These are phyloP conservation scores for Pongo abelii DNA, from an alignment of 2,113 vertebrate genomes.

Conservation along the genomic window DNA sequence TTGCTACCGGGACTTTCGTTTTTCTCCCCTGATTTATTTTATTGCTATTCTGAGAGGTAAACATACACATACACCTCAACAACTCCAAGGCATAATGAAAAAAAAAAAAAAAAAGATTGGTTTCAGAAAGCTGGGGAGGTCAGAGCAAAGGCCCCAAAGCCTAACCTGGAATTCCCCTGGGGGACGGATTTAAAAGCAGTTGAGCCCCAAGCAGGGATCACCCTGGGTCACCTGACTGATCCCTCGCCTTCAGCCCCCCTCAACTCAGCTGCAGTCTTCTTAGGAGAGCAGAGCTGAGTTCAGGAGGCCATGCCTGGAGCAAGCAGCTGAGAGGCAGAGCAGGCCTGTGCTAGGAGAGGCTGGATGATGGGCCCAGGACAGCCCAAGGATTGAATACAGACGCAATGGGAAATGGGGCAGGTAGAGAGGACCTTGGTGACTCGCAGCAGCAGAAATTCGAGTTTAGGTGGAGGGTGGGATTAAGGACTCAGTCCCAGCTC, in stretches of 20 bases:
- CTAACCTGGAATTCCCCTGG: neutral
- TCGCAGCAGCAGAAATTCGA: neutral
- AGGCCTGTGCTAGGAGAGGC: neutral
- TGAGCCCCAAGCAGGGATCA: neutral
- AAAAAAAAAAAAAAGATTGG: conserved; percentile 66
- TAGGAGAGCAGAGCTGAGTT: neutral
- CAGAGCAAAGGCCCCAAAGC: neutral
- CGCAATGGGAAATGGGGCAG: neutral
- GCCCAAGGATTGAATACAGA: neutral
- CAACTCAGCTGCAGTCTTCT: neutral
- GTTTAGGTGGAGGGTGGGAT: neutral
- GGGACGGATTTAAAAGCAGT: neutral
- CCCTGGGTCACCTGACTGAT: neutral
- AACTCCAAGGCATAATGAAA: conserved; percentile 56
- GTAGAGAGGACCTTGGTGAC: neutral
- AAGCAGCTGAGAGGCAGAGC: neutral
- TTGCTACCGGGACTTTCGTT: neutral
- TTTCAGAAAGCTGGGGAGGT: conserved; percentile 45
- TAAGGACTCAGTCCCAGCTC: neutral
- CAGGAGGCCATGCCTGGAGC: neutral
- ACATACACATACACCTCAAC: neutral
- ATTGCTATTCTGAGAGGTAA: conserved; percentile 6
- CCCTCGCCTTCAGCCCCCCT: neutral
- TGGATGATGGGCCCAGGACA: too few species aligned
- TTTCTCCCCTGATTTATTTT: neutral